phyloP scores from a whole-genome alignment of 1,140 invertebrate genomes.

The Riptortus pedestris region DNA sequence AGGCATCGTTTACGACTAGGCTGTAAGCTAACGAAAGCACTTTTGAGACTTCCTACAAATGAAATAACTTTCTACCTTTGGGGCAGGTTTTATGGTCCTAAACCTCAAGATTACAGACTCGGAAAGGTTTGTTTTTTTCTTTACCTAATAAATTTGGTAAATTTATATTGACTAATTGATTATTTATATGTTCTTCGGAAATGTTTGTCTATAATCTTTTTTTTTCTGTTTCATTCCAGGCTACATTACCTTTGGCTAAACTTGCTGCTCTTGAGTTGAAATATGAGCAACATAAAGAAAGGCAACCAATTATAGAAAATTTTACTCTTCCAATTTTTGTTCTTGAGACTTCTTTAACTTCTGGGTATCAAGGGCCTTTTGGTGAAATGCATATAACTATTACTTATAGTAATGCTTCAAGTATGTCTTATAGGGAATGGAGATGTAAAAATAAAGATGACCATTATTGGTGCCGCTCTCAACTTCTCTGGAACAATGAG shows the following conservation, averaged over 20 bases:
- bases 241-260: constrained; percentile 8
- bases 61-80: constrained; percentile 3
- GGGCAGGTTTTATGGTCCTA: constrained; percentile 4
- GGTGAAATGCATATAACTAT: constrained; percentile 7
- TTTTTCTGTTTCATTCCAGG: constrained; percentile 14
- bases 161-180: no score
- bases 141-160: no score
- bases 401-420: not conserved
- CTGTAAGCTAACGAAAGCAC: not conserved
- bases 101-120: not conserved
- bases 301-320: constrained; percentile 3
- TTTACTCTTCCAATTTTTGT: not conserved
- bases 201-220: no score
- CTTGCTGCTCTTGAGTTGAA: not conserved
- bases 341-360: not conserved
- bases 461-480: not conserved
- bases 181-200: no score
- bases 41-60: not conserved
- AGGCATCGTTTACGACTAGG: not conserved
- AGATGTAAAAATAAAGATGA: not conserved
- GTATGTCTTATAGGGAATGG: constrained; percentile 3
- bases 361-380: not conserved
- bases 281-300: not conserved
- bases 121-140: constrained; percentile 7
- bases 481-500: not conserved